phyloP scores from a whole-genome alignment of 2,797 vertebrate species.

The Parambassis ranga region DNA sequence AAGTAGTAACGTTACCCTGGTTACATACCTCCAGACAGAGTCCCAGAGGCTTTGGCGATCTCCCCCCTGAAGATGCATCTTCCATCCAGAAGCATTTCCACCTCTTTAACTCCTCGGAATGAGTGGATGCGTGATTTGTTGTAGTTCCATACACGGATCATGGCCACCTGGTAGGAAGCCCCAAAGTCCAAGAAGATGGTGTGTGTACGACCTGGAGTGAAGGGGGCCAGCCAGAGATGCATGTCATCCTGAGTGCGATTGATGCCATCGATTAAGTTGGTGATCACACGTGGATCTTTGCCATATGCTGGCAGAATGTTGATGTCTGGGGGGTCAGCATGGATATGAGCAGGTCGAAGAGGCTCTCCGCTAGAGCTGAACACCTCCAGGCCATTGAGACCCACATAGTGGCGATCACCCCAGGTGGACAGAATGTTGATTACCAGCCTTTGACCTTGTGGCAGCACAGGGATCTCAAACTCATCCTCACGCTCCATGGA shows the following conservation, averaged over 20 bases:
- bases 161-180: slow-evolving; percentile 85
- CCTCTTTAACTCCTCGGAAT: slow-evolving; percentile 91
- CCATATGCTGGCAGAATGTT: slow-evolving; percentile 91
- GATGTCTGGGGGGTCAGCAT: slow-evolving; percentile 89
- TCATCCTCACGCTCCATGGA: slow-evolving; percentile 75
- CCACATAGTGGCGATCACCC: slow-evolving; percentile 97
- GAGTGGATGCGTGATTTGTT: slow-evolving; percentile 99
- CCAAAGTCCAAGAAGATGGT: slow-evolving; percentile 86
- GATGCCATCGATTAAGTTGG: slow-evolving; percentile 89
- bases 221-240: slow-evolving; percentile 97
- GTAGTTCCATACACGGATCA: slow-evolving; percentile 98
- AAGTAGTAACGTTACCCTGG: background rate
- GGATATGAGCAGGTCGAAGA: slow-evolving; percentile 80
- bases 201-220: slow-evolving; percentile 87
- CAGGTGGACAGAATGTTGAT: slow-evolving; percentile 91
- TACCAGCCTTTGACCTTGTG: slow-evolving; percentile 86
- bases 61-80: slow-evolving; percentile 93
- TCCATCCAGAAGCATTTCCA: slow-evolving; percentile 88
- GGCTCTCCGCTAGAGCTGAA: slow-evolving; percentile 91
- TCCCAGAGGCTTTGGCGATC: slow-evolving; percentile 95
- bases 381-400: slow-evolving; percentile 94
- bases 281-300: slow-evolving; percentile 88
- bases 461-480: slow-evolving; percentile 93
- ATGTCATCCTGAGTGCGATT: slow-evolving; percentile 97
- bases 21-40: slow-evolving; percentile 88